These are phyloP conservation scores for Ectemnius lituratus DNA, from an alignment of 2,888 invertebrate genomes.

Conservation along the genomic window DNA sequence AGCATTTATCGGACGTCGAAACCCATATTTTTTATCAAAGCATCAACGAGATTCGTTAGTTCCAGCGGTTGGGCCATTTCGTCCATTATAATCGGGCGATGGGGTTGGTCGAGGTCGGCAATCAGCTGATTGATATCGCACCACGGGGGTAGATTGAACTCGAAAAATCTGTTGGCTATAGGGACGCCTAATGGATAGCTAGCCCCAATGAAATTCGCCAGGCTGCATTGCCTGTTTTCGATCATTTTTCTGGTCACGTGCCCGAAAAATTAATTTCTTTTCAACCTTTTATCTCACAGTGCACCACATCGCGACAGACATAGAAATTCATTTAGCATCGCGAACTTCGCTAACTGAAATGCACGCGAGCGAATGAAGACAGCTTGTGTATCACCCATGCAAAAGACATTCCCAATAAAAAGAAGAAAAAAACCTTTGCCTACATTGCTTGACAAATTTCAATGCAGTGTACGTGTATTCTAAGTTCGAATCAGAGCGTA, in stretches of 20 bases:
- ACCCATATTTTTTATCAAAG: slow-evolving; percentile 6
- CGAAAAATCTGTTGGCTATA: slow-evolving; percentile 17
- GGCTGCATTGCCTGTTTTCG: slow-evolving; percentile 10
- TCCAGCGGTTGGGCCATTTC: slow-evolving; percentile 6
- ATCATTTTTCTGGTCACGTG: slow-evolving; percentile 46
- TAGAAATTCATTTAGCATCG: too few species aligned
- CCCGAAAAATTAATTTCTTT: not conserved
- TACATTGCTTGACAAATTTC: too few species aligned
- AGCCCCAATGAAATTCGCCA: slow-evolving; percentile 22
- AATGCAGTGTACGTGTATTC: slow-evolving; percentile 38
- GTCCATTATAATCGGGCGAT: slow-evolving; percentile 20
- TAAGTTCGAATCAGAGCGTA: slow-evolving; percentile 72
- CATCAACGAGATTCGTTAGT: slow-evolving; percentile 8
- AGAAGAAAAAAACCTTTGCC: too few species aligned
- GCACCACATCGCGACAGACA: too few species aligned
- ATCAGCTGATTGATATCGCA: slow-evolving; percentile 40
- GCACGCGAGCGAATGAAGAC: too few species aligned
- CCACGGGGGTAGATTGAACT: slow-evolving; percentile 12
- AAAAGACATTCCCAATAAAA: too few species aligned
- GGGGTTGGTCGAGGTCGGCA: slow-evolving; percentile 23
- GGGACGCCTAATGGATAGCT: slow-evolving; percentile 28
- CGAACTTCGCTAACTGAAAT: too few species aligned
- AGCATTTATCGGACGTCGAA: slow-evolving; percentile 2
- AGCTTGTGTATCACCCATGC: too few species aligned
- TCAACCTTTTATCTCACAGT: too few species aligned